A percentile compares a stretch with the other conserved stretches of the same genome.
Conservation (phyloP, 1,140 invertebrate genomes). For the Heliconius himera region DNA sequence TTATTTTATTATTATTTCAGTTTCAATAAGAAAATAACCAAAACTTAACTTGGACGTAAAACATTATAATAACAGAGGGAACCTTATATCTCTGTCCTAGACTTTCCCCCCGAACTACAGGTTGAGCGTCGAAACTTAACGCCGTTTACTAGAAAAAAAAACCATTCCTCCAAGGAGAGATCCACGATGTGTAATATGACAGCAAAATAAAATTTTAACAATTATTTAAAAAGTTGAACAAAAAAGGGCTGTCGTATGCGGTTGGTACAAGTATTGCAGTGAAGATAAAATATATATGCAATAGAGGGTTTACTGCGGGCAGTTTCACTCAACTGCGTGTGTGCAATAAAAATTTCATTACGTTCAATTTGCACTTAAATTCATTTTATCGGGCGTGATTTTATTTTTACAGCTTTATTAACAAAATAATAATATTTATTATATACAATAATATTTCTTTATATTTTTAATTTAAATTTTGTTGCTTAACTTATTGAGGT, state of each 20-base stretch:
- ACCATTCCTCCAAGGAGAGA: too few species aligned
- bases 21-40: too few species aligned
- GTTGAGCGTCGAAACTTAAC: too few species aligned
- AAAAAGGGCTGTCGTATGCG: not conserved
- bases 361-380: conserved; percentile 53
- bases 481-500: not conserved
- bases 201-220: not conserved
- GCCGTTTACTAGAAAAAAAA: too few species aligned
- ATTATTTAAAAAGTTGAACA: not conserved
- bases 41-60: too few species aligned
- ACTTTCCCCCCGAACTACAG: too few species aligned
- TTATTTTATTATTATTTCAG: too few species aligned
- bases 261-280: not conserved
- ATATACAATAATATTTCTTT: not conserved
- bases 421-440: not conserved
- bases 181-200: not conserved
- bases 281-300: conserved; percentile 26
- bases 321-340: conserved; percentile 25
- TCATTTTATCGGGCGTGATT: conserved; percentile 39
- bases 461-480: not conserved
- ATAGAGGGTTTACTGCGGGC: conserved; percentile 23
- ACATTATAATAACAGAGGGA: too few species aligned
- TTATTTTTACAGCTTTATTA: conserved; percentile 37
- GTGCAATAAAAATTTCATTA: conserved; percentile 57
- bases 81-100: too few species aligned